Evolutionary conservation across 1,140 invertebrate species (phyloP).

Genomic region (Uloborus diversus): DNA sequence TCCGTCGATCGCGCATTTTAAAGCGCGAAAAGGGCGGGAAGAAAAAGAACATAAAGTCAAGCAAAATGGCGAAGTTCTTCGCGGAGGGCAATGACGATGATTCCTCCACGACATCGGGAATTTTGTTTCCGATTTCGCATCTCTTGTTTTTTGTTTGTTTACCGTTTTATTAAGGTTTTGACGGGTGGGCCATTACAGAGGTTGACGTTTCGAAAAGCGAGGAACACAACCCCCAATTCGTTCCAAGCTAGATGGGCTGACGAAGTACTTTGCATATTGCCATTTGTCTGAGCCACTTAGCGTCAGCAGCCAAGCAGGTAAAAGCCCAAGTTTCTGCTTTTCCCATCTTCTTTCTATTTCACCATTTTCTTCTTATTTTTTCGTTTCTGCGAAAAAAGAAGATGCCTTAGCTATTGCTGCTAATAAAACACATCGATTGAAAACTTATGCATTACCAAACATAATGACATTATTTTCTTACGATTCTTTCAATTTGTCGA

Average conservation of each 20-base stretch:
- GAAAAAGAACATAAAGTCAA: not conserved
- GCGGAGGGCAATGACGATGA: no score
- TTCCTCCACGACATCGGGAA: no score
- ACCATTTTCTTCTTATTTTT: not conserved
- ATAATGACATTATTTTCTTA: not conserved
- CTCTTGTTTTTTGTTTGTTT: not conserved
- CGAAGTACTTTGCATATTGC: slow-evolving; percentile 54
- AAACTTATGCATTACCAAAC: not conserved
- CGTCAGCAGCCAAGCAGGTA: slow-evolving; percentile 35
- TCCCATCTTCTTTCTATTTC: not conserved
- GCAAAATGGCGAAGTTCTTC: slow-evolving; percentile 11
- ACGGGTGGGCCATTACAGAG: slow-evolving; percentile 39
- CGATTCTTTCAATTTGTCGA: not conserved
- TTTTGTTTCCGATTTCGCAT: not conserved
- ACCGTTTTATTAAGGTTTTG: slow-evolving; percentile 50
- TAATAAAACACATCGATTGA: not conserved
- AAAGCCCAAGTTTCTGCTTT: slow-evolving; percentile 3
- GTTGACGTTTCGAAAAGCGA: slow-evolving; percentile 33
- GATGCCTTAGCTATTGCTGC: not conserved
- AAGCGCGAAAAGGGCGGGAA: not conserved
- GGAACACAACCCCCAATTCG: slow-evolving; percentile 35
- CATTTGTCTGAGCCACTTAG: slow-evolving; percentile 47
- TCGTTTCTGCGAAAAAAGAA: not conserved
- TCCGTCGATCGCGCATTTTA: not conserved
- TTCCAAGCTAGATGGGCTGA: slow-evolving; percentile 10